Evolutionary conservation across 2,797 vertebrate genomes (phyloP), one percentile per base, ranked within the genome.

Genomic region (Enteromius unitaeniatus): DNA sequence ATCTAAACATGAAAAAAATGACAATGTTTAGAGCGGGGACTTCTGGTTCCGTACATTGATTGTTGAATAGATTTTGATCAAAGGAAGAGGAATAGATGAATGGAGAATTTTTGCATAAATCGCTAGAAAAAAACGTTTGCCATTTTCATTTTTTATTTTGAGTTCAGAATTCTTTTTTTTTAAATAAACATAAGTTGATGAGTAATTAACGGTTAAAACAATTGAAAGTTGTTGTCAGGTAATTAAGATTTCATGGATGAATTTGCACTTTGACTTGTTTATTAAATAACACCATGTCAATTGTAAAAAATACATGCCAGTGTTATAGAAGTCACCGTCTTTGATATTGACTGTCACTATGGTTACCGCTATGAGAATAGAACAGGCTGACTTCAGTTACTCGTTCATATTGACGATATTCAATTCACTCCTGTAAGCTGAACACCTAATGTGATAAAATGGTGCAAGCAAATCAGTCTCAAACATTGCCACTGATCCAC

Each of bases 381-480:
- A 75, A 76, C 34, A 58, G 53, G 14, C n/a, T 76, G 53, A 76
- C 74, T 58, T 76, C 34, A 8, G 34, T 40, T 42, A 42, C 58
- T 26, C 74, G 4, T 76, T 76, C n/a, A 42, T 26, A 42, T n/a
- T 58, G 7, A 58, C 19, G 15, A 19, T 55, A 37, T 75, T 75
- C 28, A 55, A n/a, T 40, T 53, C 72, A 21, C 72, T 76, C 34
- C 34, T 76, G 34, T 58, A 40, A 58, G 31, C 51, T 40, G 51
- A 58, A 76, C 51, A 58, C 34, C 51, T 58, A 51, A 17, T 58
- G 21, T 26, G 53, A 76, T 60, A 76, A 74, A 76, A 75, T 75
- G 72, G 49, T 55, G 72, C 34, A 17, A 31, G 72, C 53, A n/a
- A 55, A 26, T 58, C 51, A 58, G 21, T 40, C n/a, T 34, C 14